These are phyloP conservation scores for Mellilla xanthometata DNA, from an alignment of 2,888 invertebrate species.

Conservation along the genomic window DNA sequence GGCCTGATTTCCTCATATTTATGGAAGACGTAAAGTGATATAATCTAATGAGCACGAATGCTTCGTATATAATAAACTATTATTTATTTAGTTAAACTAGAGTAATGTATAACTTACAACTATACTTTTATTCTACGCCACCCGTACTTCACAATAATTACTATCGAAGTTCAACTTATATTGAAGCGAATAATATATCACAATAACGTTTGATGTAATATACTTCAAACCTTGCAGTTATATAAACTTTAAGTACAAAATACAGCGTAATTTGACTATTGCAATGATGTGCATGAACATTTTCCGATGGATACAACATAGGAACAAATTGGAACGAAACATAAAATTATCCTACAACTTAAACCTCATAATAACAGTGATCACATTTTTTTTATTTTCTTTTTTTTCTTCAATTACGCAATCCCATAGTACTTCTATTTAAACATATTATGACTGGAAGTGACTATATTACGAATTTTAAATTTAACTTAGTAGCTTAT, in stretches of 20 bases:
- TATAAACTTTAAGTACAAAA: conserved; percentile 68
- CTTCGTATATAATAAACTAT: conserved; percentile 13
- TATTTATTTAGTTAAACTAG: conserved; percentile 32
- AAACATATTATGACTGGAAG: conserved; percentile 82
- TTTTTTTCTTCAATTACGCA: conserved; percentile 55
- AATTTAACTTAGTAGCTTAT: conserved; percentile 69
- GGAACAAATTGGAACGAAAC: conserved; percentile 65
- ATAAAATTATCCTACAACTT: conserved; percentile 53
- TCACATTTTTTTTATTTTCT: conserved; percentile 65
- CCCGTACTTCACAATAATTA: conserved; percentile 55
- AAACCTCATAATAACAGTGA: conserved; percentile 58
- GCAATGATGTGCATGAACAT: conserved; percentile 41
- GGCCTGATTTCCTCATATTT: conserved; percentile 40
- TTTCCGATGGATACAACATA: conserved; percentile 64
- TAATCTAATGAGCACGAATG: conserved; percentile 42
- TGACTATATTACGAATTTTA: conserved; percentile 73
- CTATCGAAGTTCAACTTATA: conserved; percentile 44
- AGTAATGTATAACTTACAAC: conserved; percentile 18
- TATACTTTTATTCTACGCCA: conserved; percentile 41
- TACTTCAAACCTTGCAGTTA: conserved; percentile 44
- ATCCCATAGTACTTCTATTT: conserved; percentile 64
- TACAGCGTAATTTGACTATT: conserved; percentile 62
- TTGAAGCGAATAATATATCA: conserved; percentile 72
- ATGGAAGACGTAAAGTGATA: conserved; percentile 65
- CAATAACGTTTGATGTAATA: conserved; percentile 64